Evolutionary conservation across 2,888 invertebrate species (phyloP).

Genomic region (Timandra comae): DNA sequence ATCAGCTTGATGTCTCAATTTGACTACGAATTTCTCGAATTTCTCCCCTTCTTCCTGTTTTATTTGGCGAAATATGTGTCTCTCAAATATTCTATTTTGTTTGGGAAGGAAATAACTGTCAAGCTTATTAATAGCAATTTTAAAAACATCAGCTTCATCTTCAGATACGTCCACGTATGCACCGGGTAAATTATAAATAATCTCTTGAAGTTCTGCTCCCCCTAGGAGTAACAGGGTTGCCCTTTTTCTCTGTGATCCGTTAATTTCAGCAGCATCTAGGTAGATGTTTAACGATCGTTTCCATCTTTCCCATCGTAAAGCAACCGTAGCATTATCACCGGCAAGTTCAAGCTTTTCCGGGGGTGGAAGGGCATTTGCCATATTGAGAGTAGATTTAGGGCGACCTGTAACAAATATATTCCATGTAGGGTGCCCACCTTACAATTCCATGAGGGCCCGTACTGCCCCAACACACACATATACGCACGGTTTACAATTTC

Average conservation of each 20-base stretch:
- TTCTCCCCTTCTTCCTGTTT: conserved; percentile 19
- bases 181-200: conserved; percentile 6
- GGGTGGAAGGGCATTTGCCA: not conserved
- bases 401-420: no score
- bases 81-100: conserved; percentile 11
- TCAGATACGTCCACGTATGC: not conserved
- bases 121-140: conserved; percentile 7
- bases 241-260: not conserved
- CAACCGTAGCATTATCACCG: conserved; percentile 25
- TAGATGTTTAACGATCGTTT: conserved; percentile 25
- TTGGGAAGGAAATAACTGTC: conserved; percentile 12
- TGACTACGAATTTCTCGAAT: conserved; percentile 20
- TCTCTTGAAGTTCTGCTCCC: not conserved
- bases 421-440: no score
- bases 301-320: conserved; percentile 29
- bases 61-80: conserved; percentile 13
- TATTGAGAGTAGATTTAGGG: no score
- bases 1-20: conserved; percentile 15
- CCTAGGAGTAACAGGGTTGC: not conserved
- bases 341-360: conserved; percentile 8
- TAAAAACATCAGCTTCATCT: conserved; percentile 1
- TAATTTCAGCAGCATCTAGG: conserved; percentile 14
- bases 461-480: no score
- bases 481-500: no score
- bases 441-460: no score